Evolutionary conservation across 2,888 invertebrate species (phyloP).

Genomic region (Iphiclides podalirius): DNA sequence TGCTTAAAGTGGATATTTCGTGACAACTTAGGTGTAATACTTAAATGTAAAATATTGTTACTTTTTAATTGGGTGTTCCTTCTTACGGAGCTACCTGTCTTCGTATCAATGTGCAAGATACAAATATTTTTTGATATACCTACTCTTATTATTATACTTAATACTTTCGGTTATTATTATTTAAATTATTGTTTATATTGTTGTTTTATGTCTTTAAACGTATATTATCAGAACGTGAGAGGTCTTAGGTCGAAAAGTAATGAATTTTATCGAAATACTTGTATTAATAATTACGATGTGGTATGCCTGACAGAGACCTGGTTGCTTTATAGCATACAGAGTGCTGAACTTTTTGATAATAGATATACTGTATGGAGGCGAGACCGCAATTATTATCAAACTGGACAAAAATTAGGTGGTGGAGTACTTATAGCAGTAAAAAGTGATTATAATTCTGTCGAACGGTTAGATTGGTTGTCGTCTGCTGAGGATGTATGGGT

Average conservation of each 20-base stretch:
- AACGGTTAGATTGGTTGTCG: neutral
- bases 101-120: neutral
- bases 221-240: no score
- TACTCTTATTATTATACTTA: neutral
- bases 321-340: neutral
- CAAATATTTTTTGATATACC: neutral
- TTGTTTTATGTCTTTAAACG: neutral
- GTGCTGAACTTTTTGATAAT: neutral
- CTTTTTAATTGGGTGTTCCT: neutral
- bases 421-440: slow-evolving; percentile 5
- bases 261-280: no score
- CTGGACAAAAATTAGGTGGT: neutral
- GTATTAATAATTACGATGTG: no score
- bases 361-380: slow-evolving; percentile 2
- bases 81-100: neutral
- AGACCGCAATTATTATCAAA: neutral
- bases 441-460: neutral
- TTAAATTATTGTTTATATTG: neutral
- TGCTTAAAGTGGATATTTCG: neutral
- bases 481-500: neutral
- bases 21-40: no score
- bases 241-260: no score
- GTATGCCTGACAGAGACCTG: slow-evolving; percentile 2
- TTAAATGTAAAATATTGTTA: no score
- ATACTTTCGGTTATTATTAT: neutral